Percentiles rank a stretch among this genome's conserved stretches.
phyloP scores from a whole-genome alignment of 2,797 vertebrate genomes.

The Rhinoraja longicauda region DNA sequence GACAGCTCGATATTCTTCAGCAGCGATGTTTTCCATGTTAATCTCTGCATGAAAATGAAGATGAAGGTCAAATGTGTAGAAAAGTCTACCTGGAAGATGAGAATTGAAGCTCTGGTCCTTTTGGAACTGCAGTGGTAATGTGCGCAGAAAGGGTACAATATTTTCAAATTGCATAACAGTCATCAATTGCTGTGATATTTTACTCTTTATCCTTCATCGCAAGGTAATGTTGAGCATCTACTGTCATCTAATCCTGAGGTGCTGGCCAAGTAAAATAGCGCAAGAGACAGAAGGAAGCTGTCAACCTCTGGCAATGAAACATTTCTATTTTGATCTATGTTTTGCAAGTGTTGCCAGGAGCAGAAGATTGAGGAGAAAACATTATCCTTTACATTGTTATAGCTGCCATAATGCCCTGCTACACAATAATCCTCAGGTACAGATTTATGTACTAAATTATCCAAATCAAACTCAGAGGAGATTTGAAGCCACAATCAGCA shows the following conservation, averaged over 20 bases:
- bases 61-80: neutral
- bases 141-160: neutral
- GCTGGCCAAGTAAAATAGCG: neutral
- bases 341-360: neutral
- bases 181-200: neutral
- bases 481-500: neutral
- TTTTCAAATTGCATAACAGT: neutral
- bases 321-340: constrained; percentile 12
- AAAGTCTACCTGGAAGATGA: neutral
- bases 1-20: neutral
- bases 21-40: neutral
- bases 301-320: neutral
- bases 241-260: neutral
- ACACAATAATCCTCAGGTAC: neutral
- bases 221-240: neutral
- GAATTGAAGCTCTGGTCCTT: neutral
- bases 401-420: neutral
- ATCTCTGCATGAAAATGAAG: neutral
- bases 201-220: neutral
- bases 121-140: neutral
- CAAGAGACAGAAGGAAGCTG: constrained; percentile 15
- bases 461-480: neutral
- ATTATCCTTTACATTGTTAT: neutral
- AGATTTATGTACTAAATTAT: constrained; percentile 3
- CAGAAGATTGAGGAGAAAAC: constrained; percentile 5